Evolutionary conservation across 2,113 vertebrate species (phyloP).

Genomic region (Diadophis punctatus): DNA sequence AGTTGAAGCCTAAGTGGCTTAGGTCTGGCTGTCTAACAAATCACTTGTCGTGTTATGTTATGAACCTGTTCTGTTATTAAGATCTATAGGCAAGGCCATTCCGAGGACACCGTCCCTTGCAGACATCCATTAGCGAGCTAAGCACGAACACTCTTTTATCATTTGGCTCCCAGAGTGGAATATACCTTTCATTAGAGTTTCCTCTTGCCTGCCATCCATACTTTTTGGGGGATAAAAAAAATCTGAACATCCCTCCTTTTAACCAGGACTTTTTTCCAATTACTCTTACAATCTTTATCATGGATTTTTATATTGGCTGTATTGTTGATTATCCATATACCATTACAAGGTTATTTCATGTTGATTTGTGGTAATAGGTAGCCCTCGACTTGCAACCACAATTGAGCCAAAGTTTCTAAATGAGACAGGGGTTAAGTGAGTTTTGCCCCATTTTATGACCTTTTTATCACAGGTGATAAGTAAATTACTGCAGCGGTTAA

Average conservation of each 20-base stretch:
- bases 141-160: neutral
- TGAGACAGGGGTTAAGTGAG: neutral
- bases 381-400: neutral
- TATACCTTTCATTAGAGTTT: neutral
- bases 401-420: neutral
- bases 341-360: neutral
- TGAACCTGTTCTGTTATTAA: neutral
- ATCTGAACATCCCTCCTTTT: neutral
- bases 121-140: neutral
- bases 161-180: neutral
- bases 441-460: neutral
- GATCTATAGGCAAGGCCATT: neutral
- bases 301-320: neutral
- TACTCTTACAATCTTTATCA: neutral
- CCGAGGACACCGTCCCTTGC: neutral
- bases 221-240: neutral
- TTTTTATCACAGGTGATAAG: neutral
- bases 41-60: neutral
- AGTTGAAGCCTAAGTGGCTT: neutral
- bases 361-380: neutral
- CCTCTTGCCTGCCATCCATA: neutral
- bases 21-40: neutral
- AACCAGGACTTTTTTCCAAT: neutral
- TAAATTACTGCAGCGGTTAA: neutral
- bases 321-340: neutral